Conservation (phyloP, 2,888 invertebrate genomes). For the Carcina quercana region DNA sequence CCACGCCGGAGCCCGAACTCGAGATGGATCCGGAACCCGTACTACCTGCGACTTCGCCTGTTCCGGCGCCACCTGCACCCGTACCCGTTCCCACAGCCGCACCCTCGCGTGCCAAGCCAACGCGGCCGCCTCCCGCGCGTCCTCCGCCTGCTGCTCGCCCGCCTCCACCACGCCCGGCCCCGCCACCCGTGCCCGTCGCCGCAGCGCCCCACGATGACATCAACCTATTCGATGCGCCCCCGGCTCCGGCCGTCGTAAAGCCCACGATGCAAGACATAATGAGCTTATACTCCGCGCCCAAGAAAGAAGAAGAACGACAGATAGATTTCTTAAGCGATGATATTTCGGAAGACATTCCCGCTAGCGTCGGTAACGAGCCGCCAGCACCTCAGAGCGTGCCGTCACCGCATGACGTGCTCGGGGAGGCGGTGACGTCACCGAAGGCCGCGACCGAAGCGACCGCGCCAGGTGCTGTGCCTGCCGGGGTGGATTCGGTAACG, state of each 20-base stretch:
- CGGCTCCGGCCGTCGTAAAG: conserved; percentile 58
- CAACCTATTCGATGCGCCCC: conserved; percentile 75
- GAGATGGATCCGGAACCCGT: conserved; percentile 27
- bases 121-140: conserved; percentile 40
- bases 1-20: conserved; percentile 79
- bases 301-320: conserved; percentile 51
- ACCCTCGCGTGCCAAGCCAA: conserved; percentile 43
- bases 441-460: conserved; percentile 19
- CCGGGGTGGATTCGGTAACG: conserved; percentile 20
- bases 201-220: conserved; percentile 39
- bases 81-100: conserved; percentile 27
- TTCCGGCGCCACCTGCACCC: conserved; percentile 19
- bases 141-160: conserved; percentile 50
- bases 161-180: conserved; percentile 61
- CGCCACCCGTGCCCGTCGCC: conserved; percentile 52
- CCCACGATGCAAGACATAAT: conserved; percentile 76
- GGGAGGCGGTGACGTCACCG: conserved; percentile 31
- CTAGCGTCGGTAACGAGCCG: conserved; percentile 18
- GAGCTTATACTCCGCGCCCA: conserved; percentile 70
- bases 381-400: conserved; percentile 12
- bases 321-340: conserved; percentile 76
- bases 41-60: conserved; percentile 22
- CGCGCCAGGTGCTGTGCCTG: background rate
- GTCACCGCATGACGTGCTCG: too few species aligned
- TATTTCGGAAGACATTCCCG: conserved; percentile 47